Conservation (phyloP, 2,888 invertebrate genomes). For the Odontothrips loti region DNA sequence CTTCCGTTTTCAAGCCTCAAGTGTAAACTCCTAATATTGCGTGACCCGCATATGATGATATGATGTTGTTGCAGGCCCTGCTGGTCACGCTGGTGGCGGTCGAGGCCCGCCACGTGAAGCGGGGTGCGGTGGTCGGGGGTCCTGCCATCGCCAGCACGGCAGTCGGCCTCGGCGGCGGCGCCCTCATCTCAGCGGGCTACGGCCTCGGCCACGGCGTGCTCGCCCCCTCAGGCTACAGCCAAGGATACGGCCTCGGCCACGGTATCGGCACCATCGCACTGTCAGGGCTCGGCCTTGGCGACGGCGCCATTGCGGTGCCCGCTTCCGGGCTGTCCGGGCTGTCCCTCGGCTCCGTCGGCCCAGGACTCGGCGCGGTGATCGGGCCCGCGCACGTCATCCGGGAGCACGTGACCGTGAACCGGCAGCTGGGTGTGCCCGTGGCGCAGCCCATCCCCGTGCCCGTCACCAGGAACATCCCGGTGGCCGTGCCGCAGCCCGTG, state of each 20-base stretch:
- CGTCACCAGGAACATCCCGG: slow-evolving; percentile 34
- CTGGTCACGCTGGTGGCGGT: not conserved
- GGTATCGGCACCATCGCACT: not conserved
- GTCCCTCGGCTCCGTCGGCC: not conserved
- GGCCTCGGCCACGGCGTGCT: not conserved
- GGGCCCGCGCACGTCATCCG: slow-evolving; percentile 7
- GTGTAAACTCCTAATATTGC: no score
- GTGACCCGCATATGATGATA: no score
- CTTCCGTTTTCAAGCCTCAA: no score
- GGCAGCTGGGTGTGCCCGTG: slow-evolving; percentile 34
- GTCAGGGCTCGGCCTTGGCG: not conserved
- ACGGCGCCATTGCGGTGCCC: not conserved
- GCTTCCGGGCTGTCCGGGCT: not conserved
- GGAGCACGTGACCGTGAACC: slow-evolving; percentile 31
- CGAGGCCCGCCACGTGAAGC: not conserved
- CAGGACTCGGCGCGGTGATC: not conserved
- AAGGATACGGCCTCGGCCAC: not conserved
- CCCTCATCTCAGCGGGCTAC: not conserved
- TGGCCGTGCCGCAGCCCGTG: slow-evolving; percentile 33
- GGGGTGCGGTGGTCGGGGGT: not conserved
- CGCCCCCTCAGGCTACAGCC: not conserved
- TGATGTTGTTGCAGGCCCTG: slow-evolving; percentile 10
- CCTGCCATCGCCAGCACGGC: not conserved
- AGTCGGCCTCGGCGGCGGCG: not conserved
- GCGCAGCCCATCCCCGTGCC: slow-evolving; percentile 34